Percentiles rank a stretch among this genome's conserved stretches.
These are phyloP conservation scores for Piliocolobus tephrosceles DNA, from an alignment of 2,113 vertebrate genomes.

Conservation along the genomic window DNA sequence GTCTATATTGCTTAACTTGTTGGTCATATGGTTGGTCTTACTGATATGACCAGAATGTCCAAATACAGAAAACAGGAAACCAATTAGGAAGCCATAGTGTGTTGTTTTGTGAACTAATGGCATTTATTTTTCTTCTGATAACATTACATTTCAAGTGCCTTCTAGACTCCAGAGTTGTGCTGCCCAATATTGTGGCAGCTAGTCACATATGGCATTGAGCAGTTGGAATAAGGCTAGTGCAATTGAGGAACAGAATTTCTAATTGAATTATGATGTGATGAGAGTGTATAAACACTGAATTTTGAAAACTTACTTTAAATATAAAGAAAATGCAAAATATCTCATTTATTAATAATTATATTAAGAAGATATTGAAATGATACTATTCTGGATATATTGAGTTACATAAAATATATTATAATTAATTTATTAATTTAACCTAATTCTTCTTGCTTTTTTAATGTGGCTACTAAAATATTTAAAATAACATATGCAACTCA, in stretches of 20 bases:
- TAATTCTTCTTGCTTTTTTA: not conserved
- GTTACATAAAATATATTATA: not conserved
- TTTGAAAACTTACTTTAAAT: not conserved
- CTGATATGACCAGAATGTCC: not conserved
- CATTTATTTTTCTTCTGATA: not conserved
- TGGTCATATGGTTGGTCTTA: not conserved
- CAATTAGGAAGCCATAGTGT: not conserved
- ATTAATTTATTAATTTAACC: not conserved
- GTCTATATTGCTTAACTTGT: not conserved
- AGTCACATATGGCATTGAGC: no score
- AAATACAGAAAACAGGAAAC: not conserved
- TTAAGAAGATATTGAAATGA: not conserved
- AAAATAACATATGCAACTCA: not conserved
- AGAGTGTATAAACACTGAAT: not conserved
- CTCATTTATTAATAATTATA: not conserved
- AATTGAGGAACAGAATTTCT: not conserved
- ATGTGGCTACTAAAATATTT: not conserved
- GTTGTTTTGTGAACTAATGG: not conserved
- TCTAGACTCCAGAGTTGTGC: not conserved
- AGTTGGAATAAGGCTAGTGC: not conserved
- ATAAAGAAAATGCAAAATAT: not conserved
- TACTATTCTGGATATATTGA: not conserved
- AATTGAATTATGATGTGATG: not conserved
- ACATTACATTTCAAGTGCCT: not conserved
- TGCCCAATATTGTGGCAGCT: accelerated